Percentiles rank a stretch among this genome's conserved stretches.
These are phyloP conservation scores for Picathartes gymnocephalus DNA, from an alignment of 2,113 vertebrate species.

Conservation along the genomic window DNA sequence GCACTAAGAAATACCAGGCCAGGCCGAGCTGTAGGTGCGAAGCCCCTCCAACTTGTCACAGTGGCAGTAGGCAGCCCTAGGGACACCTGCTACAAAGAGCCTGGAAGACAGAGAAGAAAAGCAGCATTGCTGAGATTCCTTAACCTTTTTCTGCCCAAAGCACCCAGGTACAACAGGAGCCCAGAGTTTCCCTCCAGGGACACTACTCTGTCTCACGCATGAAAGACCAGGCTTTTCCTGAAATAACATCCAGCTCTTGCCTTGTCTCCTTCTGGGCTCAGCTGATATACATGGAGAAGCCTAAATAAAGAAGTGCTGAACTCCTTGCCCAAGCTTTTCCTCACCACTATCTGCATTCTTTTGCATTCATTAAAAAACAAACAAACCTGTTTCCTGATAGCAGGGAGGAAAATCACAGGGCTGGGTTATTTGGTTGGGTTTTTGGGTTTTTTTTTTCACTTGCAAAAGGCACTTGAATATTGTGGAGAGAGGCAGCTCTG, in stretches of 20 bases:
- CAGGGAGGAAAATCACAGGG: constrained; percentile 34
- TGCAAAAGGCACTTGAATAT: constrained; percentile 2
- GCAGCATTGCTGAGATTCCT: constrained; percentile 38
- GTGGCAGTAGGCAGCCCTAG: neutral
- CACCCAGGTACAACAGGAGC: neutral
- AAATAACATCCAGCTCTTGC: constrained; percentile 41
- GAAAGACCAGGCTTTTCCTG: constrained; percentile 44
- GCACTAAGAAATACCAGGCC: neutral
- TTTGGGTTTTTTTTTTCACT: neutral
- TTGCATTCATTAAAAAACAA: constrained; percentile 58
- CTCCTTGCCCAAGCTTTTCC: constrained; percentile 42
- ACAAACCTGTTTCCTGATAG: constrained; percentile 53
- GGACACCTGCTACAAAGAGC: neutral
- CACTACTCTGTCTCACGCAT: neutral
- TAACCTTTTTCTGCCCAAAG: neutral
- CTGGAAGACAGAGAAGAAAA: constrained; percentile 1
- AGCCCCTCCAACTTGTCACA: neutral
- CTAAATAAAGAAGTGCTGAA: constrained; percentile 49
- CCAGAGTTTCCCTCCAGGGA: neutral
- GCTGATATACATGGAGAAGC: constrained; percentile 14
- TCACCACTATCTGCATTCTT: constrained; percentile 27
- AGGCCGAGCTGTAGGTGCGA: neutral
- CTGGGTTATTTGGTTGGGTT: neutral
- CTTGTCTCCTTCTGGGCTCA: constrained; percentile 30
- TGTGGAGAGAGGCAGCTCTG: neutral